Percentiles rank a stretch among this genome's conserved stretches.
phyloP scores from a whole-genome alignment of 2,888 invertebrate genomes.

The Apotomis capreana region DNA sequence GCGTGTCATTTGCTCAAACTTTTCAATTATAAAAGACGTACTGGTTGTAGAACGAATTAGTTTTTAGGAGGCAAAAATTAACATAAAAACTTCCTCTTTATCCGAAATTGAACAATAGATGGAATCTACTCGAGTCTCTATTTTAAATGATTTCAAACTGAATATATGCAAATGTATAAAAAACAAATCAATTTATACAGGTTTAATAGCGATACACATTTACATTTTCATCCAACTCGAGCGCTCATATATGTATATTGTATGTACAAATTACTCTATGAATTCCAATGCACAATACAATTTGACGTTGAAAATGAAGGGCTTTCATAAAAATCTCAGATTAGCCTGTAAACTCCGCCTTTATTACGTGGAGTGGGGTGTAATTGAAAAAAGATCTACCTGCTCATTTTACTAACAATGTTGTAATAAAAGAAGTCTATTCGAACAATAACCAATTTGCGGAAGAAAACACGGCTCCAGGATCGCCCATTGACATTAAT shows the following conservation, averaged over 20 bases:
- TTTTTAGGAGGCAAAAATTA: no score
- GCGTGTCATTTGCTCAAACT: no score
- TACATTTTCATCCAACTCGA: neutral
- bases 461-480: conserved; percentile 71
- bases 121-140: no score
- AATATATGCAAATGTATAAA: no score
- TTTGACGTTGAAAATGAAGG: conserved; percentile 51
- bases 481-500: conserved; percentile 81
- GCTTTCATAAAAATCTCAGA: conserved; percentile 61
- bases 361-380: conserved; percentile 66
- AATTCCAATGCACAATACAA: conserved; percentile 22
- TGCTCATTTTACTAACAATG: conserved; percentile 77
- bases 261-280: neutral
- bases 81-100: no score
- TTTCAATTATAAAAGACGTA: no score
- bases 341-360: conserved; percentile 68
- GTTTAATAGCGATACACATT: no score
- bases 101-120: no score
- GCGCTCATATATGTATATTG: neutral
- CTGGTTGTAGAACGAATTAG: no score
- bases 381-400: conserved; percentile 71
- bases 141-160: no score
- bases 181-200: neutral
- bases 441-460: conserved; percentile 81
- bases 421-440: conserved; percentile 80